Base-by-base conservation (phyloP, 2,113 vertebrate genomes). In the Grammatotria lemairii region DNA sequence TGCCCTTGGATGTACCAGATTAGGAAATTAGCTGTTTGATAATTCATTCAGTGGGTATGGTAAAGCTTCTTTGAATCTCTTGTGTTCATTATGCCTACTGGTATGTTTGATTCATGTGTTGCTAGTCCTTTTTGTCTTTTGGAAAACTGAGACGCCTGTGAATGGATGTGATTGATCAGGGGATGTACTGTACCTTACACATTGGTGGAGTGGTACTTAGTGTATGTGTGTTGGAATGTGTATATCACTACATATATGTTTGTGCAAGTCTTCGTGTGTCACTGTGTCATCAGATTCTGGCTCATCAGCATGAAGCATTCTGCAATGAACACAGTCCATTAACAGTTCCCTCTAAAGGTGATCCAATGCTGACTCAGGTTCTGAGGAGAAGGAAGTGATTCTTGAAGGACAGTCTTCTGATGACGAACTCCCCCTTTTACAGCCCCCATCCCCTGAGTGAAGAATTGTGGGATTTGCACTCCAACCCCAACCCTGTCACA, bases 321-420 rank as follows among this genome's bases (percentile, higher is more conserved):
- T 58, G 54, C 92, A 93, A 93, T 93, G 75, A 95, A 88, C 33
- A 28, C 35, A 83, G 82, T 89, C 90, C 94, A 94, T 94, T 91
- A 94, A 91, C 83, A 85, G 83, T 55, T 82, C 33, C 84, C 57
- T 73, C n/a, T 70, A 81, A 88, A 90, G 79, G 85, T 87, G 88
- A 91, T 89, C 55, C 2, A 5, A 12, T 90, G 93, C 93, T 95
- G 93, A 95, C 91, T 94, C 84, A 88, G 86, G 88, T 84, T 88
- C 60, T 68, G 70, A 47, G 65, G 79, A 81, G 40, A 73, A 68
- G 81, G 45, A 89, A 78, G 86, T 79, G 81, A 82, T 81, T 89
- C 85, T 85, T 95, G 93, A 94, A 94, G 93, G 94, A 89, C 92
- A 55, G 79, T 86, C 55, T 9, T 5, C 49, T 51, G 68, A 57